Conservation (phyloP, 2,888 invertebrate species). For the Cyclophora punctaria region DNA sequence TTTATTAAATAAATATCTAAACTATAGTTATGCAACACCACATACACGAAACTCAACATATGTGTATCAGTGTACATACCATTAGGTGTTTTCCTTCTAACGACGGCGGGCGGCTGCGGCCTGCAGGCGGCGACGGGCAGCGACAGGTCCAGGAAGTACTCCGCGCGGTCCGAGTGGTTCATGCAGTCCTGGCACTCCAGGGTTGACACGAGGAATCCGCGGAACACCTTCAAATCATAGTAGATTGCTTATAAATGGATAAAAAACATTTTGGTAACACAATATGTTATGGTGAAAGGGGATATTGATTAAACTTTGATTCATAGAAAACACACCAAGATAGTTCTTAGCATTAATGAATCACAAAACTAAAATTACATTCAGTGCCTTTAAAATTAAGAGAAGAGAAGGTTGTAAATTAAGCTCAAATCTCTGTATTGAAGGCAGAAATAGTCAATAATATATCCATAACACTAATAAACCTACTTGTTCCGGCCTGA, state of each 20-base stretch:
- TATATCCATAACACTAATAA: not conserved
- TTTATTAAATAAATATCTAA: constrained; percentile 1
- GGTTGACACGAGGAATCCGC: constrained; percentile 93
- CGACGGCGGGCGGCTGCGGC: constrained; percentile 80
- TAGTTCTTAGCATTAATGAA: too few relatives aligned
- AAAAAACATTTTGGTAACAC: too few relatives aligned
- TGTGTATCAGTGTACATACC: constrained; percentile 30
- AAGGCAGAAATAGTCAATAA: too few relatives aligned
- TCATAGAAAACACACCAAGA: too few relatives aligned
- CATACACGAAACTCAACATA: not conserved
- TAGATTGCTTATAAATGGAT: too few relatives aligned
- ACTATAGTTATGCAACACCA: not conserved
- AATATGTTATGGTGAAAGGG: too few relatives aligned
- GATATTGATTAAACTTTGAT: too few relatives aligned
- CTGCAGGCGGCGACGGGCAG: constrained; percentile 88
- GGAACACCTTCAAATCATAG: constrained; percentile 79
- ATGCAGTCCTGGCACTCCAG: constrained; percentile 92
- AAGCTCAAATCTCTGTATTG: too few relatives aligned
- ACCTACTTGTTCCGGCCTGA: constrained; percentile 84
- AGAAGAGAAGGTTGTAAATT: too few relatives aligned
- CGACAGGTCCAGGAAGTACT: constrained; percentile 96
- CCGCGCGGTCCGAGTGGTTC: constrained; percentile 89
- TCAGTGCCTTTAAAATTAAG: too few relatives aligned
- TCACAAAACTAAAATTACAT: too few relatives aligned
- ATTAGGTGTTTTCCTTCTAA: constrained; percentile 68